A percentile compares a stretch with the other conserved stretches of the same genome.
phyloP scores from a whole-genome alignment of 2,888 invertebrate genomes.

The Agapostemon virescens region DNA sequence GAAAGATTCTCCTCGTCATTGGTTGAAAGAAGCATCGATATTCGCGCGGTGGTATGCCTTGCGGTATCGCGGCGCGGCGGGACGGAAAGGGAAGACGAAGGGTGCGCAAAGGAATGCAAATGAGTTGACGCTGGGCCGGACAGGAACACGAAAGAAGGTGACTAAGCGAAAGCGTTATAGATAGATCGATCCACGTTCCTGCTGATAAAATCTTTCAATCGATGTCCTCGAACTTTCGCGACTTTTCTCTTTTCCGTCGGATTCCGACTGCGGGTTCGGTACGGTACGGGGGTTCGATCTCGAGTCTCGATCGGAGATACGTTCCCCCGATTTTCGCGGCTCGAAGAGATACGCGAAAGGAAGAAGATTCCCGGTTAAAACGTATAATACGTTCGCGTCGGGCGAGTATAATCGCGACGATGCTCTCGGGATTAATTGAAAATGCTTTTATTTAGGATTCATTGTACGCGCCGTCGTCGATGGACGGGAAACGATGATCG shows the following conservation, averaged over 20 bases:
- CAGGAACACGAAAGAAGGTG: constrained; percentile 36
- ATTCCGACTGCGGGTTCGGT: constrained; percentile 11
- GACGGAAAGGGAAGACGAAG: constrained; percentile 54
- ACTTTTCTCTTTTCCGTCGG: constrained; percentile 33
- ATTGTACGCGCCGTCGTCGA: neutral
- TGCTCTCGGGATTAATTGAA: neutral
- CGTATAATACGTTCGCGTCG: neutral
- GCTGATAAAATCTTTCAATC: constrained; percentile 58
- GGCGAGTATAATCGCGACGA: neutral
- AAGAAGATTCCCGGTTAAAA: neutral
- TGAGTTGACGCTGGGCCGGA: constrained; percentile 54
- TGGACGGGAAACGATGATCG: neutral
- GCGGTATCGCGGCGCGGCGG: constrained; percentile 43
- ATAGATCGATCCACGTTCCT: constrained; percentile 61
- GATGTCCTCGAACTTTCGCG: constrained; percentile 53
- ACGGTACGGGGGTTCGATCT: constrained; percentile 37
- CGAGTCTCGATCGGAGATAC: constrained; percentile 17
- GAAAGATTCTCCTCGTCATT: constrained; percentile 15
- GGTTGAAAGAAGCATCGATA: constrained; percentile 59
- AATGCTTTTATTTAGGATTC: neutral
- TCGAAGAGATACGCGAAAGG: constrained; percentile 3
- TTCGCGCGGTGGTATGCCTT: constrained; percentile 54
- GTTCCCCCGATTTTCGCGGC: constrained; percentile 4
- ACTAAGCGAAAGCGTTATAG: constrained; percentile 63
- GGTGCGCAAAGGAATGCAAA: constrained; percentile 67